A percentile compares a stretch with the other conserved stretches of the same genome.
phyloP scores from a whole-genome alignment of 2,888 invertebrate species.

The Ophioninae sp. region DNA sequence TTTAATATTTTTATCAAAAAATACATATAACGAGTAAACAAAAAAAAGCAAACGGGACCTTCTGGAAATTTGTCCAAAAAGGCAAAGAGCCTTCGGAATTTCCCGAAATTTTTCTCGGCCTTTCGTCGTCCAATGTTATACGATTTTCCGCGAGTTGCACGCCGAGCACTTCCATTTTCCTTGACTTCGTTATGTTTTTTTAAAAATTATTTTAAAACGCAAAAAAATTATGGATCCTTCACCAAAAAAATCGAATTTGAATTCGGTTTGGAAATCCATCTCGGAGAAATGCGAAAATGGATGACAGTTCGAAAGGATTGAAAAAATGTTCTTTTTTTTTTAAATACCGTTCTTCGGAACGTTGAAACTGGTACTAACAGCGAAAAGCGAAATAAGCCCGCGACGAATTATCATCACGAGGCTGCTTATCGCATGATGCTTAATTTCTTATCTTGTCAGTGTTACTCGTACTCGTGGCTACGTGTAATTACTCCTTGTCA shows the following conservation, averaged over 20 bases:
- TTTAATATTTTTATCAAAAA: no score
- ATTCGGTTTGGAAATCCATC: neutral
- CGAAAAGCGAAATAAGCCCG: neutral
- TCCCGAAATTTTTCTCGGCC: constrained; percentile 1
- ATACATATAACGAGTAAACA: no score
- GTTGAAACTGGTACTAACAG: constrained; percentile 29
- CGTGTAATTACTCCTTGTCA: constrained; percentile 47
- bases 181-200: constrained; percentile 26
- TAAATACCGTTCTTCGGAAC: constrained; percentile 22
- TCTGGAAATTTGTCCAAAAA: constrained; percentile 49
- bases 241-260: neutral
- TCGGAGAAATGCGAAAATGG: neutral
- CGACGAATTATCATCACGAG: constrained; percentile 7
- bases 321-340: neutral
- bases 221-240: neutral
- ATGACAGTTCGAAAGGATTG: neutral
- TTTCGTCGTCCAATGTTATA: constrained; percentile 24
- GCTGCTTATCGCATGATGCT: constrained; percentile 53
- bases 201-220: neutral
- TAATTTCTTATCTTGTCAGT: constrained; percentile 56
- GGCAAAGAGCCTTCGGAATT: constrained; percentile 8
- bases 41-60: constrained; percentile 26
- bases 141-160: constrained; percentile 23
- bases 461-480: constrained; percentile 32
- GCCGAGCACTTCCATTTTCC: constrained; percentile 3